Evolutionary conservation across 2,888 invertebrate species (phyloP).

Genomic region (Meiosimyza platycephala): DNA sequence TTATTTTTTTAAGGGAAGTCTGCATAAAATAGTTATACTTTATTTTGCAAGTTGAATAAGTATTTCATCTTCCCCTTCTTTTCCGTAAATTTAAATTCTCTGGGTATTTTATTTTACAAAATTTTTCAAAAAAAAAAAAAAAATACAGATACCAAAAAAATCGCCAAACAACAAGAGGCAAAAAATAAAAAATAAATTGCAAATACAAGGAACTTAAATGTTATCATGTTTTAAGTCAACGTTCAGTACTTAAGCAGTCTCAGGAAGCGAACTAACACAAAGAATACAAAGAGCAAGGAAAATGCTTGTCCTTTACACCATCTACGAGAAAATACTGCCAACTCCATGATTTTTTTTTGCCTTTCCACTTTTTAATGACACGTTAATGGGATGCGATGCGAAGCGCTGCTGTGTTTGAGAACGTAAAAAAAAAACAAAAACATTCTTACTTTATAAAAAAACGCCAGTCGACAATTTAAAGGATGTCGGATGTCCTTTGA

Average conservation of each 20-base stretch:
- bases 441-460: neutral
- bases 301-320: neutral
- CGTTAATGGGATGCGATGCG: constrained; percentile 8
- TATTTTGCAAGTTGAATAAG: no score
- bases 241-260: neutral
- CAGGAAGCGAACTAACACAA: neutral
- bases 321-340: neutral
- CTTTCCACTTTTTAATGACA: constrained; percentile 8
- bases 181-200: neutral
- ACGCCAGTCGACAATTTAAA: neutral
- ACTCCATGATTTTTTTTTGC: neutral
- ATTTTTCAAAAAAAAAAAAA: no score
- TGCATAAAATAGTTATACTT: no score
- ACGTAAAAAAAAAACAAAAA: neutral
- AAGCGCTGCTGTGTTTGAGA: neutral
- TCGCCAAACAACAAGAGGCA: neutral
- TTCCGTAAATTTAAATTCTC: no score
- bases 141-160: neutral
- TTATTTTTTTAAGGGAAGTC: no score
- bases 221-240: neutral
- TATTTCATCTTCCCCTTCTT: no score
- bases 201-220: neutral
- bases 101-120: no score
- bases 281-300: neutral
- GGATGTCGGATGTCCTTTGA: constrained; percentile 10